phyloP scores from a whole-genome alignment of 2,797 vertebrate genomes.

The Podarcis lilfordi region DNA sequence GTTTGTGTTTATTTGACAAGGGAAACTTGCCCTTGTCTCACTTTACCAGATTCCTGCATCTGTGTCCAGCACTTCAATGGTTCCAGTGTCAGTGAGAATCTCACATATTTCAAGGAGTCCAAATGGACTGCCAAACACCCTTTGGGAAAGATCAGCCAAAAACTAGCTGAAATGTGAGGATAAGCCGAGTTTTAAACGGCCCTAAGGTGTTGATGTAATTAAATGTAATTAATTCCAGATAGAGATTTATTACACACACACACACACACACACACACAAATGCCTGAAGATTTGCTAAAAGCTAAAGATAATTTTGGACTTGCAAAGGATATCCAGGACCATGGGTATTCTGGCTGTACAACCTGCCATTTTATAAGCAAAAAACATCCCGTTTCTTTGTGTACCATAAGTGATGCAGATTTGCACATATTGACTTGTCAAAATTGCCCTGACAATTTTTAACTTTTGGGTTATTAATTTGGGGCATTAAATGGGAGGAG shows the following conservation, averaged over 20 bases:
- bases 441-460: too few species aligned
- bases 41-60: not conserved
- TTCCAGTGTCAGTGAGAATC: not conserved
- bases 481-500: too few species aligned
- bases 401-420: not conserved
- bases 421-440: too few species aligned
- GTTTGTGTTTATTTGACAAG: not conserved
- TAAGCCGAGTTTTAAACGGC: slow-evolving; percentile 48
- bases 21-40: not conserved
- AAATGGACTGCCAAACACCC: slow-evolving; percentile 29
- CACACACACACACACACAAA: slow-evolving; percentile 28
- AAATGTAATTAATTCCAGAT: slow-evolving; percentile 58
- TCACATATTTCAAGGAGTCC: slow-evolving; percentile 17
- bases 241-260: slow-evolving; percentile 20
- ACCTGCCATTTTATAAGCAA: not conserved
- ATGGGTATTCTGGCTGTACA: not conserved
- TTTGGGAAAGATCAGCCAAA: slow-evolving; percentile 45
- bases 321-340: slow-evolving; percentile 36
- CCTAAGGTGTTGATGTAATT: slow-evolving; percentile 56
- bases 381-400: not conserved
- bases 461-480: too few species aligned
- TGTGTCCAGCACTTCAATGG: slow-evolving; percentile 12
- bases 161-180: slow-evolving; percentile 48
- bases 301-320: slow-evolving; percentile 40
- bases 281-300: slow-evolving; percentile 58